Percentiles rank a stretch among this genome's conserved stretches.
These are phyloP conservation scores for Limnothrissa miodon DNA, from an alignment of 2,113 vertebrate species.

Conservation along the genomic window DNA sequence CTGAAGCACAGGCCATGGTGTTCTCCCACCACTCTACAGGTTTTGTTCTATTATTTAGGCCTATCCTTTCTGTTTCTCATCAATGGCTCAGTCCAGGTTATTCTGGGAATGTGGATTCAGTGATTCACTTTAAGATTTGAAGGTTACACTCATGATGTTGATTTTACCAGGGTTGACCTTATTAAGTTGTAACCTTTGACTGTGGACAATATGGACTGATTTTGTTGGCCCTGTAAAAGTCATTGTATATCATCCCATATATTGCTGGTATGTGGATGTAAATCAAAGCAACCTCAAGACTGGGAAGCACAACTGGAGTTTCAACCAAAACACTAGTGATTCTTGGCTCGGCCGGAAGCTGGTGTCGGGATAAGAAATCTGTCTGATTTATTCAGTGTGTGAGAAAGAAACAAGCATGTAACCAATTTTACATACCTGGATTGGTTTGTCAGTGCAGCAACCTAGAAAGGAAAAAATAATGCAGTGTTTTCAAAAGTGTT, in stretches of 20 bases:
- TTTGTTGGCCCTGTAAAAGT: background rate
- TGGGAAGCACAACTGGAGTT: background rate
- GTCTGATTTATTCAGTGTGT: background rate
- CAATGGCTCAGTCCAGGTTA: background rate
- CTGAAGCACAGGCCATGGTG: background rate
- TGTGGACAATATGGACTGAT: background rate
- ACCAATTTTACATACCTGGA: background rate
- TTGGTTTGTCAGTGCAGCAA: background rate
- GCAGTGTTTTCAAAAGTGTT: too few relatives aligned
- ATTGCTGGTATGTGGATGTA: conserved; percentile 2
- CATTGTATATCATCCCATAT: conserved; percentile 5
- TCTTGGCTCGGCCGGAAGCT: background rate
- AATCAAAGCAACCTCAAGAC: background rate
- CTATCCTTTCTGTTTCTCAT: background rate
- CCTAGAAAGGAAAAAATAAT: too few relatives aligned
- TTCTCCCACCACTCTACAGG: background rate
- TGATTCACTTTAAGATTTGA: background rate
- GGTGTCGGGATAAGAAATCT: background rate
- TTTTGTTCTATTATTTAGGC: background rate
- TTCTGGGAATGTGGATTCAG: background rate
- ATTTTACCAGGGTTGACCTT: conserved; percentile 10
- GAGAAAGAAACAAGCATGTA: background rate
- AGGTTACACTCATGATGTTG: conserved; percentile 1
- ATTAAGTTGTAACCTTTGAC: background rate
- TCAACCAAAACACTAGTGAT: background rate